Evolutionary conservation across 1,140 invertebrate species (phyloP).

Genomic region (Papilio glaucus): DNA sequence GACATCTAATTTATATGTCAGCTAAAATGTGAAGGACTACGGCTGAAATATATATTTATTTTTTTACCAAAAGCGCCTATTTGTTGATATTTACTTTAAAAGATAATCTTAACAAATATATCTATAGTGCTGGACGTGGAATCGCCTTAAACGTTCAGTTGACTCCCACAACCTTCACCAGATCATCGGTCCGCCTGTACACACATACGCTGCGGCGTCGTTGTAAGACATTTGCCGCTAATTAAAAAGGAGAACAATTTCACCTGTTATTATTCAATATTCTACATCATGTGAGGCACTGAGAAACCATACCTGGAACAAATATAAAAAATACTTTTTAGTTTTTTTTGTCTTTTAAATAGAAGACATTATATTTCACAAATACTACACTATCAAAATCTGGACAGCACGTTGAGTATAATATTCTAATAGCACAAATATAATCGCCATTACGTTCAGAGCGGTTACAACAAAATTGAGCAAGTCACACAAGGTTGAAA

Average conservation of each 20-base stretch:
- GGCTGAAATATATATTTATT: not conserved
- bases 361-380: not conserved
- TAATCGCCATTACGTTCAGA: not conserved
- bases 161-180: too few relatives aligned
- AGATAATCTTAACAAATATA: not conserved
- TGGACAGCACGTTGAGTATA: not conserved
- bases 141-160: too few relatives aligned
- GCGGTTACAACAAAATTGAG: constrained; percentile 39
- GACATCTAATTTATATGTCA: constrained; percentile 31
- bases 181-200: too few relatives aligned
- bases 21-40: constrained; percentile 30
- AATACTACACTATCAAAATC: not conserved
- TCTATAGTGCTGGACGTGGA: not conserved
- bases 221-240: too few relatives aligned
- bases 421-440: not conserved
- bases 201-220: too few relatives aligned
- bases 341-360: not conserved
- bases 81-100: not conserved
- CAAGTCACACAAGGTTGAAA: constrained; percentile 53
- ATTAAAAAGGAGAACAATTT: too few relatives aligned
- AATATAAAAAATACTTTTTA: not conserved
- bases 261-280: too few relatives aligned
- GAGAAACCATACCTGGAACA: not conserved
- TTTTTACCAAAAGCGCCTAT: not conserved
- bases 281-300: too few relatives aligned